A percentile compares a stretch with the other conserved stretches of the same genome.
These are phyloP conservation scores for Xiphophorus hellerii DNA, from an alignment of 2,113 vertebrate genomes.

Conservation along the genomic window DNA sequence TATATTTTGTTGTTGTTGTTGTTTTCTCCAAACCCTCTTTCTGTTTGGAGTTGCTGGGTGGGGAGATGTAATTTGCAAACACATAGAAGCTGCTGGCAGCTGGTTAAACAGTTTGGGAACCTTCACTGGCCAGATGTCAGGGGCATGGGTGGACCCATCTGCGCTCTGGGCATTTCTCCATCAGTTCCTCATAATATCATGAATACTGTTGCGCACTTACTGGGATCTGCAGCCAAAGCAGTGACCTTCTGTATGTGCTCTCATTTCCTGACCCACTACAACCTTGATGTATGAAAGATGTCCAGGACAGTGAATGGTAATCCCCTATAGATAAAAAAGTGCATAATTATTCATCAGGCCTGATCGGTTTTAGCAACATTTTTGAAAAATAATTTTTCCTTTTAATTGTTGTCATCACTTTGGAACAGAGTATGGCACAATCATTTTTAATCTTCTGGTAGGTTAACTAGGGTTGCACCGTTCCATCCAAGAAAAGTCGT, in stretches of 20 bases:
- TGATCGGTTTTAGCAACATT: too few species aligned
- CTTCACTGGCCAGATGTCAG: slow-evolving; percentile 47
- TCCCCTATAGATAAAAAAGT: too few species aligned
- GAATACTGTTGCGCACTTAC: slow-evolving; percentile 7
- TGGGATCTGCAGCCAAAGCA: slow-evolving; percentile 7
- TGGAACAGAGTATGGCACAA: too few species aligned
- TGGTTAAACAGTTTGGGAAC: slow-evolving; percentile 39
- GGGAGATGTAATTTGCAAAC: slow-evolving; percentile 18
- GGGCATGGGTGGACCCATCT: slow-evolving; percentile 13
- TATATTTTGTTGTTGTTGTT: background rate
- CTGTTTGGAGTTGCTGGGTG: background rate
- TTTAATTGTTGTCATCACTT: too few species aligned
- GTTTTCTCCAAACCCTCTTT: background rate
- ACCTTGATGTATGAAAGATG: background rate
- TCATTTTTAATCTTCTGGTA: too few species aligned
- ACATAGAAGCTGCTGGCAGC: slow-evolving; percentile 19
- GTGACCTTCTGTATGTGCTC: slow-evolving; percentile 22
- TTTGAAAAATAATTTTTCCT: too few species aligned
- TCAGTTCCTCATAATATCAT: slow-evolving; percentile 27
- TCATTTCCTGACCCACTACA: slow-evolving; percentile 2
- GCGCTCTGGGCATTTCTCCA: slow-evolving; percentile 33
- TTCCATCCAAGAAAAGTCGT: too few species aligned
- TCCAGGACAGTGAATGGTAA: background rate
- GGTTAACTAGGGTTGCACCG: too few species aligned
- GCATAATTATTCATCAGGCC: background rate